Evolutionary conservation across 2,113 vertebrate genomes (phyloP), one percentile per base, ranked within the genome.

Genomic region (Acinonyx jubatus): DNA sequence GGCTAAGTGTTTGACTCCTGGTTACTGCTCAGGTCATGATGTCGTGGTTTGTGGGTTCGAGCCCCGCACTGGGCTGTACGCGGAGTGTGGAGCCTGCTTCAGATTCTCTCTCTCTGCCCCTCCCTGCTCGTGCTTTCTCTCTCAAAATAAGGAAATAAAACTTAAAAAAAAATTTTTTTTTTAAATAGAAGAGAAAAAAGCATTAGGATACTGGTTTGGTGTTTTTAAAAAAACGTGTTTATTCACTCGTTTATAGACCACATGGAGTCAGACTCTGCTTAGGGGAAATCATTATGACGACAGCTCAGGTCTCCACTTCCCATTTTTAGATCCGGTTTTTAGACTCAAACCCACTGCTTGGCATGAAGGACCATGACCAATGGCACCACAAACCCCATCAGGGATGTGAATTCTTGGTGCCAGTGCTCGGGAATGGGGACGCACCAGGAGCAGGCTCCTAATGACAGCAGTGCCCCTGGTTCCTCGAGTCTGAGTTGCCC

Each of bases 391-490:
- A 16, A 61, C 19, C 33, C 63, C 50, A 16, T 15, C 23, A 23
- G 68, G 36, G 74, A 33, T 4, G 14, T 1, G 5, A 18, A 25
- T 10, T 16, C 3, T 27, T 0, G 5, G 29, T 6, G 3, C 33
- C n/a, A 7, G 29, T 16, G 8, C 36, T 27, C 1, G 7, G 83
- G 36, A 57, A 1, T 1, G 21, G 5, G 16, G 21, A 31, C 13
- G 50, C 6, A 25, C 33, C 50, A 21, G 71, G 63, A 41, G 31
- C 5, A 3, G 25, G 63, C 13, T 41, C 48, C 31, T 1, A 33
- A 55, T 4, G 18, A 61, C 5, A 12, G 9, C 0, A 21, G 52
- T 1, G 0, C 63, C 71, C 31, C 7, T 0, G 0, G 7, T 7
- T 41, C 73, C 41, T 2, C 0, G 1, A 71, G 61, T 12, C 81